phyloP scores from a whole-genome alignment of 2,797 vertebrate genomes.

The Knipowitschia caucasica region DNA sequence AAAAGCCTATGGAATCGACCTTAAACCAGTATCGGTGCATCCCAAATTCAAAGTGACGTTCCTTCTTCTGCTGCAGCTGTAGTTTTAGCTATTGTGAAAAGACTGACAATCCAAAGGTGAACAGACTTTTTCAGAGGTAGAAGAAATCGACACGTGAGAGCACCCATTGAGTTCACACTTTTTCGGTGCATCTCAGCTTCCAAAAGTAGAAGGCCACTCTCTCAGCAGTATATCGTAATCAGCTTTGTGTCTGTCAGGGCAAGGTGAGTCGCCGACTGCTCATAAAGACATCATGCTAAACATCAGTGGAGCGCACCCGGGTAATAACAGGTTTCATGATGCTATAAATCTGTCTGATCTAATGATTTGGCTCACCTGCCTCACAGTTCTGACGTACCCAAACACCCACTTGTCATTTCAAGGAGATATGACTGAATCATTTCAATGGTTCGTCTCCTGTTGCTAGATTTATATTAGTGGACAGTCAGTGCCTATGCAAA shows the following conservation, averaged over 20 bases:
- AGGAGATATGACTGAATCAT: slow-evolving; percentile 63
- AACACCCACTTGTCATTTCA: slow-evolving; percentile 73
- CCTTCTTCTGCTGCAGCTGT: no score
- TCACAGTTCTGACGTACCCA: slow-evolving; percentile 65
- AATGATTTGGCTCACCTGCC: slow-evolving; percentile 77
- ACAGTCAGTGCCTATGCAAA: slow-evolving; percentile 19
- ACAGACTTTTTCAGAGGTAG: no score
- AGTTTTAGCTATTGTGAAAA: no score
- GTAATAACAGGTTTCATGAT: slow-evolving; percentile 78
- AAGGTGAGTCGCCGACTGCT: slow-evolving; percentile 67
- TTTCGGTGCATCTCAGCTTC: background rate
- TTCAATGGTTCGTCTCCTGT: slow-evolving; percentile 45
- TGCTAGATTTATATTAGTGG: slow-evolving; percentile 65
- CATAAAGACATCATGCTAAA: slow-evolving; percentile 77
- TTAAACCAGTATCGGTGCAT: no score
- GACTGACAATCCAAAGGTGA: no score
- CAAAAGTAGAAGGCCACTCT: slow-evolving; percentile 34
- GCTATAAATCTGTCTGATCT: slow-evolving; percentile 77
- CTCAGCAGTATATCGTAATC: slow-evolving; percentile 49
- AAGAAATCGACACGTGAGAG: no score
- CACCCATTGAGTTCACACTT: no score
- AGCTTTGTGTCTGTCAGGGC: slow-evolving; percentile 55
- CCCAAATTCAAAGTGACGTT: no score
- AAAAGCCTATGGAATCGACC: no score
- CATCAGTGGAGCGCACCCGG: slow-evolving; percentile 63